phyloP scores from a whole-genome alignment of 92 coral and sea anemone genomes.

The Micromussa lordhowensis region DNA sequence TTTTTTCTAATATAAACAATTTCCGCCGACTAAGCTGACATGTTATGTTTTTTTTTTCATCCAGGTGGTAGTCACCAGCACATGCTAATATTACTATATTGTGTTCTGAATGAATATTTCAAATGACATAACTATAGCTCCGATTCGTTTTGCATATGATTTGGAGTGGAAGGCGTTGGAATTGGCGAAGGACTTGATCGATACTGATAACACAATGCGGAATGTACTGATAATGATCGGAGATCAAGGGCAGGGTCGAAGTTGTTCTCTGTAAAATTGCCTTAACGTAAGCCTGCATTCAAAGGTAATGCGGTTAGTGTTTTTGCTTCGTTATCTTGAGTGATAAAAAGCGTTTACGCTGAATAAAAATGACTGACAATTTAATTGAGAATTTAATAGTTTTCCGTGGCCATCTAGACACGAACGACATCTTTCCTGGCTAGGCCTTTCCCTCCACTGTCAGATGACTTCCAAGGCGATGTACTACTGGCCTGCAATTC shows the following conservation, averaged over 20 bases:
- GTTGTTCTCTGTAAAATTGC: background rate
- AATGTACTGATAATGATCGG: background rate
- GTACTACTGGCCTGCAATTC: background rate
- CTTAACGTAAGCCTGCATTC: background rate
- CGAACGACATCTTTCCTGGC: background rate
- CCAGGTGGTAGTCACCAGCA: background rate
- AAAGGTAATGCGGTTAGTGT: background rate
- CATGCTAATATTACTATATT: background rate
- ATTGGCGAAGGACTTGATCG: background rate
- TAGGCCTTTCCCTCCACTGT: background rate
- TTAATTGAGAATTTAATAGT: background rate
- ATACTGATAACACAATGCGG: background rate
- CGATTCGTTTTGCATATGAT: background rate
- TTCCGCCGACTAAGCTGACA: background rate
- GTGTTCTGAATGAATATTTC: background rate
- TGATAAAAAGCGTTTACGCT: conserved; percentile 1
- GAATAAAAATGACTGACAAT: conserved; percentile 10
- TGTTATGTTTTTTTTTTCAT: background rate
- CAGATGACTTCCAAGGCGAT: background rate
- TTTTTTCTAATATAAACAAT: background rate
- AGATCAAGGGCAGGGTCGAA: background rate
- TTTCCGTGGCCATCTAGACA: background rate
- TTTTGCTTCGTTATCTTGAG: background rate
- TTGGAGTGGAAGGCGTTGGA: background rate
- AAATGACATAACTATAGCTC: background rate